Evolutionary conservation across 2,113 vertebrate genomes (phyloP).

Genomic region (Lagopus muta): DNA sequence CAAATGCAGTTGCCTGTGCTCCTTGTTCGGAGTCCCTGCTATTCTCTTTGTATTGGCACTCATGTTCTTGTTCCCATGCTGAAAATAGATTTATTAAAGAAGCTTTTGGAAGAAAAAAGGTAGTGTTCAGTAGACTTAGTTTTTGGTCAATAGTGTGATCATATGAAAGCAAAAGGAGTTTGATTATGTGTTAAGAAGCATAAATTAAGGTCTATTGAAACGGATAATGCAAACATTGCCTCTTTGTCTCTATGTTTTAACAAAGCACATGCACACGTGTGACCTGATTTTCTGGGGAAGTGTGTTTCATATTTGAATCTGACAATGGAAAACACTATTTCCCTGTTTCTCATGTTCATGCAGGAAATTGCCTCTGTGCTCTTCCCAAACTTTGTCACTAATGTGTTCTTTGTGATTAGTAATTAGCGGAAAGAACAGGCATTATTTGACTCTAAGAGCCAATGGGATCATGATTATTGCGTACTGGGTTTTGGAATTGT

Average conservation of each 20-base stretch:
- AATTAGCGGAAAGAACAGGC: background rate
- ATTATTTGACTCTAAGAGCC: background rate
- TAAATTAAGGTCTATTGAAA: background rate
- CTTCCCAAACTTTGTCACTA: background rate
- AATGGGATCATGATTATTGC: background rate
- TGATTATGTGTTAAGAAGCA: background rate
- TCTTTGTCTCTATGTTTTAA: background rate
- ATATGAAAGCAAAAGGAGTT: background rate
- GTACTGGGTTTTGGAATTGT: background rate
- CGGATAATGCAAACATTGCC: background rate
- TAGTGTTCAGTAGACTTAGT: accelerated
- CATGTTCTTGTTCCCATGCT: background rate
- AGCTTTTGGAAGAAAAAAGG: background rate
- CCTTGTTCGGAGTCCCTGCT: background rate
- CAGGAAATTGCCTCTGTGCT: background rate
- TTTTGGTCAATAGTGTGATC: background rate
- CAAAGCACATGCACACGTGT: background rate
- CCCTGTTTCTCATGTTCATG: background rate
- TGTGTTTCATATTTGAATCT: background rate
- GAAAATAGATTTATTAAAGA: background rate
- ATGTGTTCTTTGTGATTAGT: background rate
- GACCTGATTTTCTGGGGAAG: background rate
- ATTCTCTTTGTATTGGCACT: background rate
- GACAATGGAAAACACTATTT: background rate
- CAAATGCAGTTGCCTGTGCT: background rate